phyloP scores from a whole-genome alignment of 1,140 invertebrate genomes.

The Delia radicum region DNA sequence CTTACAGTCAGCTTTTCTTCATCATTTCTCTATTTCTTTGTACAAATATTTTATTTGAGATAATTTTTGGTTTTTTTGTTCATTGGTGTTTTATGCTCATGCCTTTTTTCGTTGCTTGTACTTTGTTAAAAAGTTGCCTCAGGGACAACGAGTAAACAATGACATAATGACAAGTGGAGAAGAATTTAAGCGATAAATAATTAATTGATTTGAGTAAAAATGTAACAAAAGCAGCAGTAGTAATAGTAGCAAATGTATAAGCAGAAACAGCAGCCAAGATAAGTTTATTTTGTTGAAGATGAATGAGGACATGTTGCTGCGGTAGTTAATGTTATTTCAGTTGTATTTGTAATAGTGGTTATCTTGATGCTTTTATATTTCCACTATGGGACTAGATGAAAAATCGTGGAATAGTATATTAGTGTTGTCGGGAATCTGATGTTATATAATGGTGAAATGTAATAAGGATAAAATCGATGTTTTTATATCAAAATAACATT shows the following conservation, averaged over 20 bases:
- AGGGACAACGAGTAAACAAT: conserved; percentile 42
- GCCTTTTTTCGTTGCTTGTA: background rate
- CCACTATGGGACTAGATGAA: too few species aligned
- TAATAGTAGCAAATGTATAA: background rate
- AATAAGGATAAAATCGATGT: too few species aligned
- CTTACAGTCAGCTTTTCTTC: background rate
- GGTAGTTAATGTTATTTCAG: conserved; percentile 12
- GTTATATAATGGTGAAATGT: too few species aligned
- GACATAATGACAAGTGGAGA: conserved; percentile 56
- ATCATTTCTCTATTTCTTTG: background rate
- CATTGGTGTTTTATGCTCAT: background rate
- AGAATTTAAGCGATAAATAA: conserved; percentile 57
- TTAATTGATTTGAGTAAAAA: conserved; percentile 53
- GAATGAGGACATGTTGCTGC: conserved; percentile 15
- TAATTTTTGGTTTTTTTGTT: background rate
- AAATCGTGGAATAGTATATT: too few species aligned
- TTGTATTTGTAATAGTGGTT: background rate
- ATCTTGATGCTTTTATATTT: too few species aligned
- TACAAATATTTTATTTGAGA: background rate
- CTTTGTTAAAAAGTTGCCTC: conserved; percentile 11
- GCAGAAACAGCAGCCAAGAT: background rate
- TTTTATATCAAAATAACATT: too few species aligned
- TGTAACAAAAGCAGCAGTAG: conserved; percentile 27
- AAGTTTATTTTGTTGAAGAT: conserved; percentile 11
- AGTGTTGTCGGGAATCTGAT: too few species aligned